Evolutionary conservation across 2,113 vertebrate species (phyloP).

Genomic region (Urocitellus parryii): DNA sequence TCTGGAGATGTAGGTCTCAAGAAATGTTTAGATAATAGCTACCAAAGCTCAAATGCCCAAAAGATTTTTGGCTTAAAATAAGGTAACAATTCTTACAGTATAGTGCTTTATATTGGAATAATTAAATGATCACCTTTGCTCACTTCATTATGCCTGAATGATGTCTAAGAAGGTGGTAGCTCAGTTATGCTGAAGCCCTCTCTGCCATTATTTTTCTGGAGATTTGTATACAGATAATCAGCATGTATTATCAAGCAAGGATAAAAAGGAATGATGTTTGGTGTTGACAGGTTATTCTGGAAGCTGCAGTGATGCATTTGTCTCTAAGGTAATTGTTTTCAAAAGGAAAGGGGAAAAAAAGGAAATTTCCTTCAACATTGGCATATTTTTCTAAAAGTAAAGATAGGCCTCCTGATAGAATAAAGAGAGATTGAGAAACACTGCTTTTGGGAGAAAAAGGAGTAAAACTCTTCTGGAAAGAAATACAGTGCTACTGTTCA

Average conservation of each 20-base stretch:
- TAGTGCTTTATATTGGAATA: slow-evolving; percentile 12
- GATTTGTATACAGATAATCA: slow-evolving; percentile 79
- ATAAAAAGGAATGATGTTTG: slow-evolving; percentile 73
- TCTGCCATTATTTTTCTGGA: slow-evolving; percentile 79
- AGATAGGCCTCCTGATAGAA: not conserved
- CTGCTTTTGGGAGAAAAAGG: not conserved
- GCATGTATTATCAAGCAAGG: slow-evolving; percentile 77
- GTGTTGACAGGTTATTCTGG: slow-evolving; percentile 62
- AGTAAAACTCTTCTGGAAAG: not conserved
- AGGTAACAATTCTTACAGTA: not conserved
- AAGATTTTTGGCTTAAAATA: not conserved
- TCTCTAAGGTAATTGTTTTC: slow-evolving; percentile 9
- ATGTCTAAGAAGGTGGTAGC: slow-evolving; percentile 68
- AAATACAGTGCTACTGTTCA: slow-evolving; percentile 4
- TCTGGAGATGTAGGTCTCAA: not conserved
- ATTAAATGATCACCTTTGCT: slow-evolving; percentile 40
- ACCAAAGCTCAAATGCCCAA: not conserved
- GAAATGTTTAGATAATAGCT: not conserved
- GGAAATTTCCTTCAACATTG: not conserved
- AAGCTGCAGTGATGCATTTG: slow-evolving; percentile 48
- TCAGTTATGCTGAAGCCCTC: slow-evolving; percentile 64
- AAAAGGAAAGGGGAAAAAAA: not conserved
- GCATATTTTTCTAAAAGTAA: not conserved
- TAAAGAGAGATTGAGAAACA: not conserved
- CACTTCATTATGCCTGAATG: slow-evolving; percentile 69